Evolutionary conservation across 2,797 vertebrate genomes (phyloP).

Genomic region (Enteromius argenteus): DNA sequence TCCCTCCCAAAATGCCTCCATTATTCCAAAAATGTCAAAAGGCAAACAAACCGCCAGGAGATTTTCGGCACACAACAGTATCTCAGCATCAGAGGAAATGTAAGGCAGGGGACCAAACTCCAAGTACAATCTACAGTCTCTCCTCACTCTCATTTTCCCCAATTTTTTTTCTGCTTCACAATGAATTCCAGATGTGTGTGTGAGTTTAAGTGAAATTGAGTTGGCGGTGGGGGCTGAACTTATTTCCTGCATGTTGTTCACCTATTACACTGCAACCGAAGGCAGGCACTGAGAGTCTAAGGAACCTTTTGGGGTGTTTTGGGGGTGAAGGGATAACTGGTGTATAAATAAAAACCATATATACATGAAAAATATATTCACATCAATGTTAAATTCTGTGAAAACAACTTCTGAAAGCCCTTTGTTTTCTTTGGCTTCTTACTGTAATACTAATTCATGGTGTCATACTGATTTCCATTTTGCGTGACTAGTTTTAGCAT

Average conservation of each 20-base stretch:
- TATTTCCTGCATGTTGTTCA: constrained; percentile 54
- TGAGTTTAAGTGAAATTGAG: constrained; percentile 74
- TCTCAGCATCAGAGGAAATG: constrained; percentile 76
- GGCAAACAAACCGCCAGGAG: constrained; percentile 78
- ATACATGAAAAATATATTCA: neutral
- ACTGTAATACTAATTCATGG: neutral
- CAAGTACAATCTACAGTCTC: constrained; percentile 69
- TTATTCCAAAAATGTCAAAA: constrained; percentile 62
- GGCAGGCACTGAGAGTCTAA: neutral
- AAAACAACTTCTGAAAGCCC: neutral
- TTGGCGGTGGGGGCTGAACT: constrained; percentile 43
- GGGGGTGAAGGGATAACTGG: constrained; percentile 1
- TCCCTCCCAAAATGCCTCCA: constrained; percentile 48
- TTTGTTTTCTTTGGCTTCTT: constrained; percentile 3
- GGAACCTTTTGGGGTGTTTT: constrained; percentile 23
- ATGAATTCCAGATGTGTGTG: constrained; percentile 89
- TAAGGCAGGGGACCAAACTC: constrained; percentile 72
- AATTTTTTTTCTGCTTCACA: constrained; percentile 64
- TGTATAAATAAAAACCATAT: neutral
- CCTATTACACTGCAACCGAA: constrained; percentile 52
- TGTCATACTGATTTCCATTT: neutral
- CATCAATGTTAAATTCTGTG: neutral
- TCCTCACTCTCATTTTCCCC: constrained; percentile 74
- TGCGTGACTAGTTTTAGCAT: neutral
- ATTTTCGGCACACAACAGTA: constrained; percentile 76